Evolutionary conservation across 2,797 vertebrate species (phyloP), one percentile per base, ranked within the genome.

Genomic region (Aratinga solstitialis): DNA sequence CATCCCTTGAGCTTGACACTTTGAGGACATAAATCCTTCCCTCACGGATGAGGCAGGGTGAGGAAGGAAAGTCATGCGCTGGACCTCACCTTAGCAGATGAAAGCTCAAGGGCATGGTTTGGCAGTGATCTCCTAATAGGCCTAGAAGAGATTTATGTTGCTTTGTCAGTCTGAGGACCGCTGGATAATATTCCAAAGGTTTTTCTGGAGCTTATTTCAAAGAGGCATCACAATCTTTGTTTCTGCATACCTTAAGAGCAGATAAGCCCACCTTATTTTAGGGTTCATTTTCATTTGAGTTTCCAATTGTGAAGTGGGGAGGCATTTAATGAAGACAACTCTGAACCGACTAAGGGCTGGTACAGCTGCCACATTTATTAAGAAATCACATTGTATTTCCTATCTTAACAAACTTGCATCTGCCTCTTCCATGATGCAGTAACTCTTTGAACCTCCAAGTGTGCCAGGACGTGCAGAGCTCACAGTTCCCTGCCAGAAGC

Each of bases 381-480:
- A 58, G 61, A 95, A 94, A 90, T 10, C 93, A 53, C 69, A 87
- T 94, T 97, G 97, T 94, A 91, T 89, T 97, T 97, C 96, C 94
- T 96, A 95, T 91, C 74, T 85, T 95, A 97, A 94, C 89, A 96
- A 93, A 96, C 90, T 93, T 97, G 95, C 94, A 97, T 94, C 95
- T 97, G 96, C 94, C 95, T 96, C 91, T 97, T 94, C 83, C 91
- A 92, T 43, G 94, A 95, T 92, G 96, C 87, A 93, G 87, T 96
- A 95, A 96, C 82, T 97, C 96, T 96, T 95, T 95, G 95, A 93
- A 96, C 89, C 63, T 81, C 90, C 85, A 80, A 29, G 77, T 84
- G 84, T 94, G 92, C 95, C 95, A 96, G 85, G 92, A 94, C 88
- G 78, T 32, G 92, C 87, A 71, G 87, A 79, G 65, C 94, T 97